phyloP scores from a whole-genome alignment of 2,888 invertebrate genomes.

The Onchidella celtica region DNA sequence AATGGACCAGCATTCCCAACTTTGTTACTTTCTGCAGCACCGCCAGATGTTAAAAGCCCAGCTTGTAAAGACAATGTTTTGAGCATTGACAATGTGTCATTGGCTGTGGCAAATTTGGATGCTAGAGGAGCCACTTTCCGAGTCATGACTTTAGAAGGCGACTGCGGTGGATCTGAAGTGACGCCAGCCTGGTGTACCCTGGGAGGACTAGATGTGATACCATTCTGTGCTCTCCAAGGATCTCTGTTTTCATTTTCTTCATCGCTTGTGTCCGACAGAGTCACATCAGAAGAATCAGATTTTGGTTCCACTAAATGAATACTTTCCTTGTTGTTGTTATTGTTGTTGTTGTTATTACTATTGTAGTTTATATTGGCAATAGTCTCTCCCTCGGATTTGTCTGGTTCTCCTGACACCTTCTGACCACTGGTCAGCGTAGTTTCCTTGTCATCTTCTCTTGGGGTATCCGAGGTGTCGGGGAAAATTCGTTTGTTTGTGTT shows the following conservation, averaged over 20 bases:
- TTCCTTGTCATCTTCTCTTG: neutral
- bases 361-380: neutral
- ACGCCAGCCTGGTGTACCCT: neutral
- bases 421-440: neutral
- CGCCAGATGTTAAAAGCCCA: slow-evolving; percentile 38
- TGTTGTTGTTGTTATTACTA: slow-evolving; percentile 18
- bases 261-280: slow-evolving; percentile 39
- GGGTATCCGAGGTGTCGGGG: neutral
- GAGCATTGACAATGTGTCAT: slow-evolving; percentile 53
- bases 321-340: slow-evolving; percentile 5
- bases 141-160: slow-evolving; percentile 53
- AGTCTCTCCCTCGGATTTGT: neutral
- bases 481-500: neutral
- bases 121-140: slow-evolving; percentile 55
- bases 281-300: slow-evolving; percentile 36
- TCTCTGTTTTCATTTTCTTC: slow-evolving; percentile 12
- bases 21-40: neutral
- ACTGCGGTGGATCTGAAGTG: slow-evolving; percentile 1
- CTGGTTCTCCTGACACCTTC: neutral
- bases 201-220: neutral
- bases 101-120: slow-evolving; percentile 40
- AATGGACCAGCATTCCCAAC: neutral
- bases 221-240: neutral
- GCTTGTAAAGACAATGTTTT: slow-evolving; percentile 51
- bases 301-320: neutral